Evolutionary conservation across 1,140 invertebrate species (phyloP).

Genomic region (Hydropsyche tenuis): DNA sequence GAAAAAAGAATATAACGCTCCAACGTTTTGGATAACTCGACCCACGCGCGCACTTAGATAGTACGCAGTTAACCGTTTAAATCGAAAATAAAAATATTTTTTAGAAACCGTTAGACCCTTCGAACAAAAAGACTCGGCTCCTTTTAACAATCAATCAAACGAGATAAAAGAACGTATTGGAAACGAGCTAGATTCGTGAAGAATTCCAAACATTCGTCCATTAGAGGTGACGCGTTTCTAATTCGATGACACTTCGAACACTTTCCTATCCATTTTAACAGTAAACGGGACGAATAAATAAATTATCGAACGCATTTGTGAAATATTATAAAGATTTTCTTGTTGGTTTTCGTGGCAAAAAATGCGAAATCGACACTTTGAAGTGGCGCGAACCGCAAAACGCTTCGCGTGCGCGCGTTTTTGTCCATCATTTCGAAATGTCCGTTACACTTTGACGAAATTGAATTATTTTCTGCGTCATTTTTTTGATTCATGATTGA

Average conservation of each 20-base stretch:
- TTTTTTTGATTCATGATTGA: not conserved
- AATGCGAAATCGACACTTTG: not conserved
- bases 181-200: not conserved
- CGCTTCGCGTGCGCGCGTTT: not conserved
- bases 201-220: slow-evolving; percentile 19
- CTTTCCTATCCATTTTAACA: no score
- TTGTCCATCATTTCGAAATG: slow-evolving; percentile 8
- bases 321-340: no score
- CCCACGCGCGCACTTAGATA: not conserved
- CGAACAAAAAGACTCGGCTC: not conserved
- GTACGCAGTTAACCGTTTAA: not conserved
- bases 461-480: slow-evolving; percentile 3
- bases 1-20: not conserved
- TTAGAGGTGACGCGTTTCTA: not conserved
- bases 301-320: no score
- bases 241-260: not conserved
- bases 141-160: slow-evolving; percentile 9
- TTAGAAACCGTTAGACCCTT: slow-evolving; percentile 10
- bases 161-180: not conserved
- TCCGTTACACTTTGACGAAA: not conserved
- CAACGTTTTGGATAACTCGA: not conserved
- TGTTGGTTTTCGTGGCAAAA: no score
- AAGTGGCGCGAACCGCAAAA: not conserved
- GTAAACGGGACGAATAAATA: no score
- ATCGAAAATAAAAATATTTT: not conserved